Evolutionary conservation across 2,113 vertebrate genomes (phyloP), one percentile per base, ranked within the genome.

Genomic region (Percopsis transmontana): DNA sequence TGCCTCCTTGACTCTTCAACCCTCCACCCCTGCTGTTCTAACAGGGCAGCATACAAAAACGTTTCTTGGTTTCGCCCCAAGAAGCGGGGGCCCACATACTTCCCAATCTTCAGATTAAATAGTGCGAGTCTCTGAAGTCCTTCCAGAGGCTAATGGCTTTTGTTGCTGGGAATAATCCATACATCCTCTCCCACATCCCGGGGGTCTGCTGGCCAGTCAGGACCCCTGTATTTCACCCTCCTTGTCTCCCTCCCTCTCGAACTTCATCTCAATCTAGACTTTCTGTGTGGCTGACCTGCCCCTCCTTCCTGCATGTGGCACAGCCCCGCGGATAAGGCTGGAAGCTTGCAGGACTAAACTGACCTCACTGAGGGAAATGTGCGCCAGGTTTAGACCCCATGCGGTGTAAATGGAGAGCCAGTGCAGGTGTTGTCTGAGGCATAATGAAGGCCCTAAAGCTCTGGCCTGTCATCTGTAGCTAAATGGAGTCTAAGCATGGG

Each of bases 121-220:
- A 83, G 85, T 84, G 61, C 82, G 76, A 68, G 81, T 89, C 89
- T 93, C 89, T 93, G 91, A 93, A 92, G 91, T 92, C 80, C 55
- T 89, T 93, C 91, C 91, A 93, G 80, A 74, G 81, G 66, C 89
- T 91, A 93, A 93, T 91, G 87, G 91, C 92, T 91, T 92, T 93
- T 92, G 92, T 93, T 91, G 89, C 90, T 91, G 87, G 87, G 85
- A 91, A 91, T 92, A 91, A 93, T 91, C 90, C 87, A 85, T 90
- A 92, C 90, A 92, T 93, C 91, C 91, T 93, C 90, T 93, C 90
- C 87, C 90, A 93, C 91, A 91, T 93, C 89, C 89, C 89, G 85
- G 90, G 91, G 89, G 89, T 90, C 76, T 38, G 52, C 74, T 72
- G 64, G 83, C 77, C 82, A 79, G 77, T 87, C 59, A 74, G 65